Percentiles rank a stretch among this genome's conserved stretches.
Conservation (phyloP, 2,888 invertebrate species). For the Corythucha ciliata region DNA sequence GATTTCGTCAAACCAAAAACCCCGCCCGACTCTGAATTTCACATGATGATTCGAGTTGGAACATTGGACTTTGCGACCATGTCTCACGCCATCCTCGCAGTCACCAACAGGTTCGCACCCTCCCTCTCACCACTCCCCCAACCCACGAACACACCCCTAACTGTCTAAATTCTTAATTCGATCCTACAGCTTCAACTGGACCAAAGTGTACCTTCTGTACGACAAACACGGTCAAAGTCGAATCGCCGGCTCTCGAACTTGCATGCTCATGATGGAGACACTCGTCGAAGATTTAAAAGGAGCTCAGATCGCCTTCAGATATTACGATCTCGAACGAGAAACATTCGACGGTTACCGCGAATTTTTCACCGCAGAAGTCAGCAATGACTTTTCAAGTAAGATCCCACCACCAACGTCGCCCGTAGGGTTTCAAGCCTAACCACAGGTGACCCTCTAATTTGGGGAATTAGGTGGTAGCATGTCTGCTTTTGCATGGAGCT, state of each 20-base stretch:
- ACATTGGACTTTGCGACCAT: constrained; percentile 61
- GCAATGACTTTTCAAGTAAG: constrained; percentile 34
- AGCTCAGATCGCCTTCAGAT: constrained; percentile 45
- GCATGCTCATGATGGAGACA: constrained; percentile 65
- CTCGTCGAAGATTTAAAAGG: constrained; percentile 52
- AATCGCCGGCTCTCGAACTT: constrained; percentile 61
- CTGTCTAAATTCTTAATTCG: constrained; percentile 1
- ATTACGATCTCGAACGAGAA: constrained; percentile 55
- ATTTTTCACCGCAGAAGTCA: constrained; percentile 52
- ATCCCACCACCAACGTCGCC: no score
- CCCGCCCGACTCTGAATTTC: constrained; percentile 62
- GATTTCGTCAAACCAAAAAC: constrained; percentile 67
- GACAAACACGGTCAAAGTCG: constrained; percentile 60
- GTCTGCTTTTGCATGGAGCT: no score
- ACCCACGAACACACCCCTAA: not conserved
- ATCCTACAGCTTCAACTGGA: constrained; percentile 59
- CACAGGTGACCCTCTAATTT: no score
- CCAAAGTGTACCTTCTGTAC: constrained; percentile 61
- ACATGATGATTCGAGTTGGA: constrained; percentile 66
- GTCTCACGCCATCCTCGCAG: constrained; percentile 57
- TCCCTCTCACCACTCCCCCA: not conserved
- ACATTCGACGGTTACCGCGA: constrained; percentile 16
- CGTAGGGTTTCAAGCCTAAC: no score
- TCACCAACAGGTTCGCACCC: constrained; percentile 56
- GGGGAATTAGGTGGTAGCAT: no score